Percentiles rank a stretch among this genome's conserved stretches.
phyloP scores from a whole-genome alignment of 2,113 vertebrate genomes.

The Sitta europaea region DNA sequence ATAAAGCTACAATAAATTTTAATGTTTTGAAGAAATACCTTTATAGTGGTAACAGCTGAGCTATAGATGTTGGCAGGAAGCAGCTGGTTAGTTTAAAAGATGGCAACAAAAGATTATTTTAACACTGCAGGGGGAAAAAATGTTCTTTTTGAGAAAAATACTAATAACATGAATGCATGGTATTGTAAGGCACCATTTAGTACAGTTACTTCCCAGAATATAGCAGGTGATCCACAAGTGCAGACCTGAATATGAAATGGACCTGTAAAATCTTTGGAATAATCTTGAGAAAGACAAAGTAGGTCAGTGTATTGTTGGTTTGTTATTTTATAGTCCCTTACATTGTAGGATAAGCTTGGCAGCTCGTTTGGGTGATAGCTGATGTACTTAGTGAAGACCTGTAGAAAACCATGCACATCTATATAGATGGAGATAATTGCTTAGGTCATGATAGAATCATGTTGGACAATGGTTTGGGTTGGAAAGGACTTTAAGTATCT shows the following conservation, averaged over 20 bases:
- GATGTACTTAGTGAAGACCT: neutral
- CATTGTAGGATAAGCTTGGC: neutral
- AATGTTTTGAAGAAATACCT: neutral
- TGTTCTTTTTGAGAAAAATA: neutral
- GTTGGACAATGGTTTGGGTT: neutral
- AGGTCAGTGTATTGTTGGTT: neutral
- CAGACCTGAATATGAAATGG: neutral
- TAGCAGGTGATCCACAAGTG: neutral
- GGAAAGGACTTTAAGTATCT: neutral
- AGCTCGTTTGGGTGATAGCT: neutral
- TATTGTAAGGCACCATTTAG: neutral
- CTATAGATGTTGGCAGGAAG: neutral
- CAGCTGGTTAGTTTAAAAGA: neutral
- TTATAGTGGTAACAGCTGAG: neutral
- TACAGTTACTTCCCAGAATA: neutral
- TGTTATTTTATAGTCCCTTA: neutral
- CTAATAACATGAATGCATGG: neutral
- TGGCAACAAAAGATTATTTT: neutral
- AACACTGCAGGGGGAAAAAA: neutral
- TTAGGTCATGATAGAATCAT: neutral
- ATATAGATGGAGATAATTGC: neutral
- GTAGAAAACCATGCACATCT: neutral
- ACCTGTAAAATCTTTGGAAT: neutral
- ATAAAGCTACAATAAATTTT: neutral
- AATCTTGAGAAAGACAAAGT: neutral